These are phyloP conservation scores for Hyperoodon ampullatus DNA, from an alignment of 2,113 vertebrate species.

Conservation along the genomic window DNA sequence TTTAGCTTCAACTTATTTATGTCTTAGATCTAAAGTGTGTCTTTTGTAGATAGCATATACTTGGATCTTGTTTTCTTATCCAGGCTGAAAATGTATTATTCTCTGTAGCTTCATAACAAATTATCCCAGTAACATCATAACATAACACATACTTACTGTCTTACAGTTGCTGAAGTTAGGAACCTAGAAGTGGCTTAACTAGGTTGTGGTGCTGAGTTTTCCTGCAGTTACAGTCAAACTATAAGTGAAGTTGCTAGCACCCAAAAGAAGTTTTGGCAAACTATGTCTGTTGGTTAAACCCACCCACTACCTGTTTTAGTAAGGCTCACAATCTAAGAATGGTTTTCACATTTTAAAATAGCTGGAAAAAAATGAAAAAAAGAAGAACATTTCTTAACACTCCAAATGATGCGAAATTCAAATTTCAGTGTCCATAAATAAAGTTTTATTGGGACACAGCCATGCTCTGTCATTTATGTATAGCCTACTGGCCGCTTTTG, in stretches of 20 bases:
- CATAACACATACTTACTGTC: background rate
- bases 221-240: background rate
- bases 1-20: background rate
- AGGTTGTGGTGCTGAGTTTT: background rate
- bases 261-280: background rate
- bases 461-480: background rate
- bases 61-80: background rate
- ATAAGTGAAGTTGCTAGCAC: background rate
- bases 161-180: background rate
- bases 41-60: background rate
- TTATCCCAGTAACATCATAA: background rate
- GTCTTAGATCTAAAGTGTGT: background rate
- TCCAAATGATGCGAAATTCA: background rate
- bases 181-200: background rate
- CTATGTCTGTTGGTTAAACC: background rate
- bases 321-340: background rate
- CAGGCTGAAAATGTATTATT: background rate
- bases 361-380: background rate
- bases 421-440: background rate
- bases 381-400: background rate
- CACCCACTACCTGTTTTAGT: no score
- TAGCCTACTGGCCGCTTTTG: background rate
- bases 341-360: background rate
- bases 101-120: background rate
- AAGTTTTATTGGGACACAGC: background rate